These are phyloP conservation scores for Labeo rohita DNA, from an alignment of 2,113 vertebrate species.

Conservation along the genomic window DNA sequence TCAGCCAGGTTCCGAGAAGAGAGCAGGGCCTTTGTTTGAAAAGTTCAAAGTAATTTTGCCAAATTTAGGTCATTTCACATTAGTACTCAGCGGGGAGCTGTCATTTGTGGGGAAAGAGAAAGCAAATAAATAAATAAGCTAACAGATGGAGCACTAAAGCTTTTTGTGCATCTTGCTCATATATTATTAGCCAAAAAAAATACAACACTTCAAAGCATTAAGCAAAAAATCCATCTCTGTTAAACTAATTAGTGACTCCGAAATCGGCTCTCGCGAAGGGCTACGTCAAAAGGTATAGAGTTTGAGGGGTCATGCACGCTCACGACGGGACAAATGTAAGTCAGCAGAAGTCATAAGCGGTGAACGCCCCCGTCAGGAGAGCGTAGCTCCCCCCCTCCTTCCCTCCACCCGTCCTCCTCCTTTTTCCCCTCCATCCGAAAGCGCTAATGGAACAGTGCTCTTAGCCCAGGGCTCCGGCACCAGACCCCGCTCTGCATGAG, in stretches of 20 bases:
- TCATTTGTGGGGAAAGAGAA: constrained; percentile 62
- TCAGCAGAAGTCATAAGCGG: constrained; percentile 63
- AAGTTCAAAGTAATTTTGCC: constrained; percentile 71
- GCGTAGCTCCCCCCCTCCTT: constrained; percentile 50
- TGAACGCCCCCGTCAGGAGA: constrained; percentile 66
- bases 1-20: constrained; percentile 54
- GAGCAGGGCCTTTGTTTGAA: constrained; percentile 63
- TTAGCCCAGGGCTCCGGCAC: constrained; percentile 74
- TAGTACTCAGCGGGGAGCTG: constrained; percentile 60
- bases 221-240: constrained; percentile 61
- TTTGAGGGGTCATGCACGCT: constrained; percentile 67
- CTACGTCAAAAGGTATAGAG: constrained; percentile 53
- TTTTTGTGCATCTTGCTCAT: constrained; percentile 52
- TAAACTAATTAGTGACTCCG: constrained; percentile 70
- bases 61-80: constrained; percentile 69
- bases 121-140: constrained; percentile 58
- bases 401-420: constrained; percentile 1
- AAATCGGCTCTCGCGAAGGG: constrained; percentile 61
- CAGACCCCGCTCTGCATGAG: constrained; percentile 76
- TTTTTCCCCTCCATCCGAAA: constrained; percentile 42
- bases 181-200: neutral
- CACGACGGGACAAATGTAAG: constrained; percentile 67
- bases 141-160: constrained; percentile 42
- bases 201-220: constrained; percentile 59
- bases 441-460: constrained; percentile 64